Percentiles rank a stretch among this genome's conserved stretches.
Conservation (phyloP, 1,140 invertebrate species). For the Panulirus ornatus region DNA sequence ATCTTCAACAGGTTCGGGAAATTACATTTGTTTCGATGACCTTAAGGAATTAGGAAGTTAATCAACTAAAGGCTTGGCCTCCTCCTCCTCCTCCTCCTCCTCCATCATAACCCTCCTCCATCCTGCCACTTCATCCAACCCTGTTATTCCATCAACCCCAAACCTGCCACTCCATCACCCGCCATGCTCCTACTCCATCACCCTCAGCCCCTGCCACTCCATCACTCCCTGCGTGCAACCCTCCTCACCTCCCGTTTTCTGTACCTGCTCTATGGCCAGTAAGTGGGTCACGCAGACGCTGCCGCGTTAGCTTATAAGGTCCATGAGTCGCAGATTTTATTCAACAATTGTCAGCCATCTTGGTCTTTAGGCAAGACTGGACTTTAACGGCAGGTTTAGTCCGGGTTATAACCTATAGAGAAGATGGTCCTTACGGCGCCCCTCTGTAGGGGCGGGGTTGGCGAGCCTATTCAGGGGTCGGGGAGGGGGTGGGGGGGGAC, state of each 20-base stretch:
- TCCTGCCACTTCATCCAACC: neutral
- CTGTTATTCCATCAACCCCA: neutral
- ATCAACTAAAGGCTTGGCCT: too few species aligned
- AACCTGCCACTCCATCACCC: neutral
- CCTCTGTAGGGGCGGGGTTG: neutral
- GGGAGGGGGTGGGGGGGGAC: too few species aligned
- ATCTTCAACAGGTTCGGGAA: too few species aligned
- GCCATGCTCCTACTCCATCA: neutral
- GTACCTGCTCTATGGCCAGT: neutral
- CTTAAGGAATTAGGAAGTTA: too few species aligned
- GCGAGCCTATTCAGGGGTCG: too few species aligned
- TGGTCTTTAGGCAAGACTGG: neutral
- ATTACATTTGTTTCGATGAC: too few species aligned
- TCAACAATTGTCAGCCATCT: conserved; percentile 23
- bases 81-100: too few species aligned
- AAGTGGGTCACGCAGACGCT: neutral
- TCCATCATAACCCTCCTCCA: neutral
- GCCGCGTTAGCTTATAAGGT: too few species aligned
- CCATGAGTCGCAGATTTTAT: conserved; percentile 9
- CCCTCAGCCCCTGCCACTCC: too few species aligned
- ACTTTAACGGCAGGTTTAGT: neutral
- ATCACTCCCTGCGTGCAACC: too few species aligned
- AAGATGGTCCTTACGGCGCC: neutral
- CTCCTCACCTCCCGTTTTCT: too few species aligned
- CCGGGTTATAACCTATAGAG: too few species aligned